These are phyloP conservation scores for Catagonus wagneri DNA, from an alignment of 2,113 vertebrate species.

Conservation along the genomic window DNA sequence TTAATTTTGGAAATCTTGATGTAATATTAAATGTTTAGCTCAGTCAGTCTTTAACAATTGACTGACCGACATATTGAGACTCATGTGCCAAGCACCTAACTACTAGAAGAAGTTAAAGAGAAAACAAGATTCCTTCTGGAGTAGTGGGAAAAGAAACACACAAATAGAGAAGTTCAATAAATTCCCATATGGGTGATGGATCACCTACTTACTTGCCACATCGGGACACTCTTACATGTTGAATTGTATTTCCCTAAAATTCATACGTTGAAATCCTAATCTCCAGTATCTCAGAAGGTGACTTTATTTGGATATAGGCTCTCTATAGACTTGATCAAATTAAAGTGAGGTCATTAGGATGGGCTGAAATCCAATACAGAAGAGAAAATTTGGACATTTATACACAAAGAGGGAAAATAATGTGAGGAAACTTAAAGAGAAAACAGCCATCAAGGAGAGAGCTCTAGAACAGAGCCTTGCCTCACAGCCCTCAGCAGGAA, in stretches of 20 bases:
- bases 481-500: background rate
- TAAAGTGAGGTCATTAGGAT: background rate
- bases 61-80: background rate
- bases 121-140: background rate
- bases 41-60: background rate
- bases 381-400: background rate
- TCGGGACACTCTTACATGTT: background rate
- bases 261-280: background rate
- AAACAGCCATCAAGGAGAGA: background rate
- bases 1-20: background rate
- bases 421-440: background rate
- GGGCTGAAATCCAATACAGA: background rate
- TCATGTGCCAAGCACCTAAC: background rate
- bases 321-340: background rate
- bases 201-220: background rate
- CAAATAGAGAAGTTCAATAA: background rate
- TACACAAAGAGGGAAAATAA: background rate
- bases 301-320: background rate
- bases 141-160: background rate
- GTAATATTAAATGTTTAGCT: background rate
- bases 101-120: background rate
- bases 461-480: background rate
- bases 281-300: background rate
- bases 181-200: background rate
- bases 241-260: background rate